Evolutionary conservation across 2,888 invertebrate genomes (phyloP), one percentile per base, ranked within the genome.

Genomic region (Caenorhabditis drosophilae): DNA sequence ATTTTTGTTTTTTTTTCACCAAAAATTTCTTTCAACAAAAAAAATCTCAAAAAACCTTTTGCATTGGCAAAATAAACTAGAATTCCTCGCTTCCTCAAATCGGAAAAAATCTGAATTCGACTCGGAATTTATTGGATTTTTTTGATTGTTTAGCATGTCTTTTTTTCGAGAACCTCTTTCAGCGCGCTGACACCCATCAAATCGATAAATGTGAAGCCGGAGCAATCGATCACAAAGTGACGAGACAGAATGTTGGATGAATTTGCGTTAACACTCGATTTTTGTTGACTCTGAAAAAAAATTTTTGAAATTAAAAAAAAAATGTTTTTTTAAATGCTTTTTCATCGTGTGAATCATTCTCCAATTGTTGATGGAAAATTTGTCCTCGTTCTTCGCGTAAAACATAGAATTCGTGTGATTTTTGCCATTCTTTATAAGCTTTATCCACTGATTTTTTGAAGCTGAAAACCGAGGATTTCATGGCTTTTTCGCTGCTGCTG

Each of bases 201-300:
- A 48, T 82, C 82, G 26, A 82, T 80, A 42, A 80, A 81, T 11
- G 83, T 83, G 62, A 82, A 80, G 16, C 80, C 83, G 22, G 80
- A 79, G 42, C 82, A 83, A 52, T 82, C 82, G 48, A 82, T 74
- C 42, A 82, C 67, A 44, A 82, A 79, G 46, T 81, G 81, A 0
- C 76, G 66, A 15, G 73, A 68, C 18, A 73, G 53, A 45, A 62
- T 64, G 44, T 61, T 52, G 11, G 44, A 45, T 2, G 44, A 41
- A 4, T 38, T 42, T 2, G 40, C 49, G 38, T 53, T 52, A 15
- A 53, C 16, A 15, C 45, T 40, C 11, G 56, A 41, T 11, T 47
- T 42, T 18, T 38, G 48, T 31, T 41, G 40, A 27, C 27, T 36
- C 61, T 54, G 48, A 42, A 61, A 60, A 4, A 23, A 36, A 25